Evolutionary conservation across 2,797 vertebrate genomes (phyloP).

Genomic region (Catostomus latipinnis): DNA sequence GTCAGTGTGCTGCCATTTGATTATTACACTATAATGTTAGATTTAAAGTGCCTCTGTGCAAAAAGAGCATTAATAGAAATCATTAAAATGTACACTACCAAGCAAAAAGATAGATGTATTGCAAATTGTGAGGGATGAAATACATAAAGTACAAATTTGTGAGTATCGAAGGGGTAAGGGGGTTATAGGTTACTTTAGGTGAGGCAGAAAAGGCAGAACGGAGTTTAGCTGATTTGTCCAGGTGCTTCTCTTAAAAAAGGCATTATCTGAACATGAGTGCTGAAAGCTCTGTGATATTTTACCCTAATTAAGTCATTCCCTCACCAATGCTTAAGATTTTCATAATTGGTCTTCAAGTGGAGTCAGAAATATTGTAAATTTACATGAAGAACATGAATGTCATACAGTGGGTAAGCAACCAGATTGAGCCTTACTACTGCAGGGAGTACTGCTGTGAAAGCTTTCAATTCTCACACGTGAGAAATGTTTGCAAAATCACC

Average conservation of each 20-base stretch:
- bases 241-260: background rate
- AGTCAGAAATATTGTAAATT: too few relatives aligned
- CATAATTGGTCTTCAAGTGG: too few relatives aligned
- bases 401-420: too few relatives aligned
- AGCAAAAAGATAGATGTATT: slow-evolving; percentile 14
- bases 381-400: too few relatives aligned
- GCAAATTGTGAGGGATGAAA: slow-evolving; percentile 6
- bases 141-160: background rate
- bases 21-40: slow-evolving; percentile 31
- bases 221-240: background rate
- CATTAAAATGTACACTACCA: slow-evolving; percentile 23
- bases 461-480: too few relatives aligned
- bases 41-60: slow-evolving; percentile 37
- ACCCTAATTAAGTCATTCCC: background rate
- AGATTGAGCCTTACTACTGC: too few relatives aligned
- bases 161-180: background rate
- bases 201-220: background rate
- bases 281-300: too few relatives aligned
- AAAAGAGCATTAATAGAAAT: slow-evolving; percentile 39
- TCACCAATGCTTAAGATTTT: background rate
- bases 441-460: too few relatives aligned
- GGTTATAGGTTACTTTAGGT: background rate
- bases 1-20: slow-evolving; percentile 22
- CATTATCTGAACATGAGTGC: background rate
- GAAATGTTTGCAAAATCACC: too few relatives aligned